Evolutionary conservation across 2,888 invertebrate genomes (phyloP), one percentile per base, ranked within the genome.

Genomic region (Lepetodrilus schrolli): DNA sequence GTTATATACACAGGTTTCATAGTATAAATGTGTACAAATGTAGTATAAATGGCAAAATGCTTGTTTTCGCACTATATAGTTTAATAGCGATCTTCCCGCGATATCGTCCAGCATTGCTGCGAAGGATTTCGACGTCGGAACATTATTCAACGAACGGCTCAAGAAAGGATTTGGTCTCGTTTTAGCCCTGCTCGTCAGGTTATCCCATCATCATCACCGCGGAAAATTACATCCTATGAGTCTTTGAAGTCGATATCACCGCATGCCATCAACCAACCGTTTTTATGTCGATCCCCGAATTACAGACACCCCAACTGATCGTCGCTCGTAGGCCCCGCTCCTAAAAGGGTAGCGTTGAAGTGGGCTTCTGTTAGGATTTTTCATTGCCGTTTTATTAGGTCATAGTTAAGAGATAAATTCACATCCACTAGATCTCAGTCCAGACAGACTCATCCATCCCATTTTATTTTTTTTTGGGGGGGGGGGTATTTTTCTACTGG

Each of bases 181-280:
- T 66, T 38, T 38, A 50, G 23, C 20, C 20, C 20, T 34, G 30
- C 58, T 58, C 58, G 30, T 58, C 17, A 30, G 68, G 38, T 20
- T 47, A 68, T 43, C 30, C 30, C 68, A 68, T 68, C 68, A 68
- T 21, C 68, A 68, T n/a, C 8, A 68, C n/a, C 68, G 68, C 68
- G 68, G 68, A 68, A 68, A 68, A 68, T 68, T 68, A 47, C 68
- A 47, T 68, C 68, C 47, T 26, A 47, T 30, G 26, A 21, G 26
- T n/a, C 68, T 68, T 68, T 68, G 68, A 68, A 47, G 68, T 68
- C 8, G 47, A 26, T 68, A 68, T 68, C 68, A 47, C 43, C 47
- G 68, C n/a, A 26, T 68, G 47, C 68, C 68, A 68, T 38, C 38
- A 30, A 17, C 20, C 66, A n/a, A 23, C 10, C n/a, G 37, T 68